Percentiles rank a stretch among this genome's conserved stretches.
These are phyloP conservation scores for Nyctibius bracteatus DNA, from an alignment of 2,113 vertebrate species.

Conservation along the genomic window DNA sequence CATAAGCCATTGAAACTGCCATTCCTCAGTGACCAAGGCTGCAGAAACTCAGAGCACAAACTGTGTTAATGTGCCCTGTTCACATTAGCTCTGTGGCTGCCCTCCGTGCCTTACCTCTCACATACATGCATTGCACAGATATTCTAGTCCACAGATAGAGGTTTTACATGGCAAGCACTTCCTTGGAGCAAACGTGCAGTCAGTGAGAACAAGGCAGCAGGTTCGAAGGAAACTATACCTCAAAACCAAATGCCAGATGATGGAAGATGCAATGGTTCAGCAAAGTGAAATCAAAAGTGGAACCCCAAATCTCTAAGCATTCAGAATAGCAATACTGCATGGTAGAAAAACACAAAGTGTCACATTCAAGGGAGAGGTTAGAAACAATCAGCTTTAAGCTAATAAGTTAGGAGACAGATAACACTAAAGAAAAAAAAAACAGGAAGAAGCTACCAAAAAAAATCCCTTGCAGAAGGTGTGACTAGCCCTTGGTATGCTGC, in stretches of 20 bases:
- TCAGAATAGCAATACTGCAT: neutral
- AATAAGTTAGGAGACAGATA: neutral
- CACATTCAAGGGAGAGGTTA: neutral
- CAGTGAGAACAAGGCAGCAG: neutral
- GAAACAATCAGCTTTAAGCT: neutral
- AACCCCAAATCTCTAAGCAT: neutral
- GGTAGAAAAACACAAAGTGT: neutral
- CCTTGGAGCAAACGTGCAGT: neutral
- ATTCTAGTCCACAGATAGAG: neutral
- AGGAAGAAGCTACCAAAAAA: neutral
- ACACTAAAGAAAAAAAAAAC: rapidly evolving
- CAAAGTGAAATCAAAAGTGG: neutral
- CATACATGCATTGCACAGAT: neutral
- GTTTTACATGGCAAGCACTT: neutral
- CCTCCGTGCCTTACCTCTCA: neutral
- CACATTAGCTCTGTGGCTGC: neutral
- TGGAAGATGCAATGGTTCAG: neutral
- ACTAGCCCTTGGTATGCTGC: neutral
- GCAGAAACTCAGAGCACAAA: neutral
- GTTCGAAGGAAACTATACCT: neutral
- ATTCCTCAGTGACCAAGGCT: neutral
- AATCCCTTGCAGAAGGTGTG: neutral
- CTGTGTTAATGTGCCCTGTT: neutral
- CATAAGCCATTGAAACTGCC: neutral
- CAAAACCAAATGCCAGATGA: neutral